Conservation (phyloP, 2,113 vertebrate species). For the Lepisosteus osseus region DNA sequence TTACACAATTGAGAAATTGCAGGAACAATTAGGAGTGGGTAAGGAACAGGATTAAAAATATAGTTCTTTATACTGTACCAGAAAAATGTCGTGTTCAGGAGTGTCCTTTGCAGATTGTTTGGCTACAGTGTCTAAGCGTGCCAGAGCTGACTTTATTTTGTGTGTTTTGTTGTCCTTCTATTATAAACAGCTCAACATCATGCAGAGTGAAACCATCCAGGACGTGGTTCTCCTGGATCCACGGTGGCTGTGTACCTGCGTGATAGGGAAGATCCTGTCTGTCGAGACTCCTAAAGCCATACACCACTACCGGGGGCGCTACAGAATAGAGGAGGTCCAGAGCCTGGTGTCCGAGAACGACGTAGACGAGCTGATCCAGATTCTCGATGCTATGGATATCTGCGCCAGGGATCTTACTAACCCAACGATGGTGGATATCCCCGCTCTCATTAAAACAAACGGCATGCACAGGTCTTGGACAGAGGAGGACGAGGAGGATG, state of each 20-base stretch:
- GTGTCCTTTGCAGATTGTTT: too few species aligned
- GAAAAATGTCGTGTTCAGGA: too few species aligned
- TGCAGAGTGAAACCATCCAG: conserved; percentile 97
- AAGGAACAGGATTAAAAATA: too few species aligned
- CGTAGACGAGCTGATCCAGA: conserved; percentile 90
- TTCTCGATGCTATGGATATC: conserved; percentile 96
- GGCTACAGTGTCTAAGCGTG: neutral
- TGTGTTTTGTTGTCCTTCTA: neutral
- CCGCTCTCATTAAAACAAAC: conserved; percentile 91
- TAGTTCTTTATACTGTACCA: too few species aligned
- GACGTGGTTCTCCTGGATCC: conserved; percentile 96
- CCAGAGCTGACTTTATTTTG: neutral
- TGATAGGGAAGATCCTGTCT: conserved; percentile 86
- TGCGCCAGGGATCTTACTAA: conserved; percentile 87
- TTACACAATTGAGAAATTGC: too few species aligned
- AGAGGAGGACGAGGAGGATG: conserved; percentile 84
- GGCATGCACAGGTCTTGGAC: conserved; percentile 92
- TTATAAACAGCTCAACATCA: conserved; percentile 84
- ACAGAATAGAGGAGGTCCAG: conserved; percentile 90
- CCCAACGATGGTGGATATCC: conserved; percentile 91
- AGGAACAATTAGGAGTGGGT: too few species aligned
- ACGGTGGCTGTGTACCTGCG: conserved; percentile 86
- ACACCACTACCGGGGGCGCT: conserved; percentile 95
- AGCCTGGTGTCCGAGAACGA: conserved; percentile 86
- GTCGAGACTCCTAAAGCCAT: conserved; percentile 91